Percentiles rank a stretch among this genome's conserved stretches.
Evolutionary conservation across 2,888 invertebrate genomes (phyloP).

Genomic region (Molanna angustata): DNA sequence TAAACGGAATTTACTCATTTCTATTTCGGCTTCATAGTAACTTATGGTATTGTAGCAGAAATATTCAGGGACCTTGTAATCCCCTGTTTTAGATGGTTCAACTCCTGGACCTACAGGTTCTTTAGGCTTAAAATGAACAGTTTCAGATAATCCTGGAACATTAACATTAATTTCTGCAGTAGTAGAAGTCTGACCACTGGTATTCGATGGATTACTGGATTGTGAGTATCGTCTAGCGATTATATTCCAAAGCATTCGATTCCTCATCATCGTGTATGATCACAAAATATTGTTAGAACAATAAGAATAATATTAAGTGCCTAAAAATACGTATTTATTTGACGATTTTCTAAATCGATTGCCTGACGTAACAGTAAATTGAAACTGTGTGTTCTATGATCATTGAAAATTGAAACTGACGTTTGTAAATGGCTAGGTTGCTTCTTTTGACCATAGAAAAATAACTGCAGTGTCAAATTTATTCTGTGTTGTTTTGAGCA

Average conservation of each 20-base stretch:
- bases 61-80: constrained; percentile 87
- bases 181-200: constrained; percentile 31
- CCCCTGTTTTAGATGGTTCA: constrained; percentile 58
- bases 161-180: constrained; percentile 36
- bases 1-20: constrained; percentile 75
- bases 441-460: too few relatives aligned
- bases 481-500: too few relatives aligned
- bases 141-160: constrained; percentile 65
- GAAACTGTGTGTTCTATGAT: too few relatives aligned
- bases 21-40: constrained; percentile 82
- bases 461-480: too few relatives aligned
- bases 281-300: too few relatives aligned
- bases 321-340: too few relatives aligned
- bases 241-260: constrained; percentile 11
- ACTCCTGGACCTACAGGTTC: constrained; percentile 71
- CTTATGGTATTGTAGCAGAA: constrained; percentile 74
- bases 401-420: too few relatives aligned
- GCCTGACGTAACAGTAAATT: too few relatives aligned
- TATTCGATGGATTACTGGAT: constrained; percentile 7
- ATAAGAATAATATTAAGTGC: too few relatives aligned
- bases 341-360: too few relatives aligned
- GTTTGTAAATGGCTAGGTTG: too few relatives aligned
- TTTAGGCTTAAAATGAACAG: constrained; percentile 53
- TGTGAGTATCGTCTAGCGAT: constrained; percentile 19
- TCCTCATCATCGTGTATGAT: too few relatives aligned